Percentiles rank a stretch among this genome's conserved stretches.
Evolutionary conservation across 1,140 invertebrate genomes (phyloP).

Genomic region (Dermatophagoides farinae): DNA sequence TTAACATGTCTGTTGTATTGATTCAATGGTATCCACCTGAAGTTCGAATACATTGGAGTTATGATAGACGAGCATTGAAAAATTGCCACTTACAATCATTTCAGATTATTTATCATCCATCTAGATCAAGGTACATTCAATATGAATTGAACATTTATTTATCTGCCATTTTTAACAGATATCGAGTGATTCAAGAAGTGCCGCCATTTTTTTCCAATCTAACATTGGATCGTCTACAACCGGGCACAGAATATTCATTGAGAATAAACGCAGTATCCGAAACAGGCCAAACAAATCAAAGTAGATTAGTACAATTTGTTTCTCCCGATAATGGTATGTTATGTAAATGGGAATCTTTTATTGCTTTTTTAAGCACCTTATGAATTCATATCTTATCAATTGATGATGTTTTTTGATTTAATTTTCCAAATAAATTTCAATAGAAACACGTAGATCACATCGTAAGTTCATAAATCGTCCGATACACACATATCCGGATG

Average conservation of each 20-base stretch:
- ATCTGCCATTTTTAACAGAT: conserved; percentile 3
- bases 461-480: conserved; percentile 2
- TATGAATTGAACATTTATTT: background rate
- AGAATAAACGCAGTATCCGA: conserved; percentile 8
- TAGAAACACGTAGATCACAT: conserved; percentile 9
- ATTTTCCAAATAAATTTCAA: background rate
- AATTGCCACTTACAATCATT: conserved; percentile 8
- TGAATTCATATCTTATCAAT: background rate
- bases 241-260: conserved; percentile 17
- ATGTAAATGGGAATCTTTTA: too few species aligned
- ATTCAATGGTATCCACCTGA: conserved; percentile 16
- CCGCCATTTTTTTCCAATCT: conserved; percentile 12
- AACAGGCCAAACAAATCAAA: conserved; percentile 13
- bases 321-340: conserved; percentile 16
- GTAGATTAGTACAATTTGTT: conserved; percentile 14
- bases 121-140: conserved; percentile 14
- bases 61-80: background rate
- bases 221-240: conserved; percentile 15
- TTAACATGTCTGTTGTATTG: conserved; percentile 15
- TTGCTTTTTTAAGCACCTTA: background rate
- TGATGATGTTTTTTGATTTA: background rate
- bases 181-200: conserved; percentile 17
- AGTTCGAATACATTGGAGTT: conserved; percentile 14
- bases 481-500: conserved; percentile 14
- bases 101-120: conserved; percentile 17